Evolutionary conservation across 1,140 invertebrate species (phyloP).

Genomic region (Calephelis virginiensis): DNA sequence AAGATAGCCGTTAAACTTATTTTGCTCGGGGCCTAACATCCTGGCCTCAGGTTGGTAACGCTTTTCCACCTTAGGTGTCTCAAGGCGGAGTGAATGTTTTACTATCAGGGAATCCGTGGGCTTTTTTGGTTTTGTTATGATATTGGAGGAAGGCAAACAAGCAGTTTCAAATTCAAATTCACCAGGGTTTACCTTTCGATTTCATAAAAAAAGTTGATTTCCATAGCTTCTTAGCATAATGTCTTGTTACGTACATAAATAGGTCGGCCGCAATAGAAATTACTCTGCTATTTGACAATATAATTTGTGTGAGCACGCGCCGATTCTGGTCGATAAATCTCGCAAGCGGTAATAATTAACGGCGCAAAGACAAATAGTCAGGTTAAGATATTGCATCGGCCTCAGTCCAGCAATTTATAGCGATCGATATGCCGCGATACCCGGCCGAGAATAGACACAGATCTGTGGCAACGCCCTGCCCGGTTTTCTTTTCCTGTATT

Average conservation of each 20-base stretch:
- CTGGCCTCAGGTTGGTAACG: no score
- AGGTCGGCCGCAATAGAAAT: no score
- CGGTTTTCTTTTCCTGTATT: not conserved
- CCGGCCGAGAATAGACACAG: conserved; percentile 10
- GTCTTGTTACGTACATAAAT: not conserved
- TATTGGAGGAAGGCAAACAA: no score
- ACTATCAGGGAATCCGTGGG: no score
- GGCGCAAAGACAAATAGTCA: conserved; percentile 11
- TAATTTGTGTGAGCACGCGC: conserved; percentile 8
- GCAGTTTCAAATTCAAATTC: no score
- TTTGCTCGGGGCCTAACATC: no score
- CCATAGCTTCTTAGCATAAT: not conserved
- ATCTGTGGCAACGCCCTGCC: conserved; percentile 17
- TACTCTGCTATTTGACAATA: not conserved
- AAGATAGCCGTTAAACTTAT: no score
- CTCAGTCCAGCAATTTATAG: conserved; percentile 9
- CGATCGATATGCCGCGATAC: conserved; percentile 13
- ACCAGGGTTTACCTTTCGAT: no score
- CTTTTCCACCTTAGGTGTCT: no score
- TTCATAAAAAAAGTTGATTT: no score
- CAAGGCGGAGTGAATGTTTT: no score
- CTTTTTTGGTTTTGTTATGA: no score
- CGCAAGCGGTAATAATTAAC: conserved; percentile 2
- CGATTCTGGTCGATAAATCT: conserved; percentile 4
- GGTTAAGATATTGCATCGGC: conserved; percentile 9